These are phyloP conservation scores for Coracopsis vasa DNA, from an alignment of 2,113 vertebrate genomes.

Conservation along the genomic window DNA sequence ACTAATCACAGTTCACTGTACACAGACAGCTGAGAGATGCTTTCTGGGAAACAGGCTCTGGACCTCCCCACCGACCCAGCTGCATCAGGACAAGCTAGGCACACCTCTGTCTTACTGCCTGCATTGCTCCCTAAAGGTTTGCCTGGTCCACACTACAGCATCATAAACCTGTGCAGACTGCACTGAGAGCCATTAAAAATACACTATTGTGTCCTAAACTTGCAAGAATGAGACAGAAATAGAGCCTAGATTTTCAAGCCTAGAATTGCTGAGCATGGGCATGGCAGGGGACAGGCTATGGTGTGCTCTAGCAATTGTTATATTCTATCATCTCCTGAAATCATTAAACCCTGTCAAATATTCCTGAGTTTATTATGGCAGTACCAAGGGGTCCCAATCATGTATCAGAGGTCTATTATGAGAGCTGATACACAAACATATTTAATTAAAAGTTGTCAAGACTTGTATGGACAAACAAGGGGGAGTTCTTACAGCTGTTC, in stretches of 20 bases:
- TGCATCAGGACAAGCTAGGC: neutral
- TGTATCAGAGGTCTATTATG: neutral
- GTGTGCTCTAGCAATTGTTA: neutral
- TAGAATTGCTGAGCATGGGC: neutral
- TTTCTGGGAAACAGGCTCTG: neutral
- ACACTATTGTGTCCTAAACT: neutral
- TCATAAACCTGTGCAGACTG: neutral
- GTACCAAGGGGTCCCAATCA: neutral
- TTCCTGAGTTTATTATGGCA: neutral
- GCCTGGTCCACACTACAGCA: neutral
- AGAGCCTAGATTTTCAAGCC: neutral
- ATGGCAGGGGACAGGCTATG: neutral
- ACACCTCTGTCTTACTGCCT: neutral
- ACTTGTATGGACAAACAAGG: neutral
- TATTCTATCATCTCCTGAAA: neutral
- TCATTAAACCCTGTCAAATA: neutral
- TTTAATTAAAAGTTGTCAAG: slow-evolving; percentile 39
- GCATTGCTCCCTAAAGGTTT: neutral
- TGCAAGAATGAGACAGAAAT: neutral
- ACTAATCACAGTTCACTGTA: neutral
- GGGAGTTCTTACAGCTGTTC: neutral
- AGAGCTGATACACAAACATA: neutral
- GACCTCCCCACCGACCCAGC: neutral
- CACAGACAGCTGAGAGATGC: neutral
- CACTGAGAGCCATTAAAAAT: neutral